These are phyloP conservation scores for Turdus rufiventris DNA, from an alignment of 2,113 vertebrate species.

Conservation along the genomic window DNA sequence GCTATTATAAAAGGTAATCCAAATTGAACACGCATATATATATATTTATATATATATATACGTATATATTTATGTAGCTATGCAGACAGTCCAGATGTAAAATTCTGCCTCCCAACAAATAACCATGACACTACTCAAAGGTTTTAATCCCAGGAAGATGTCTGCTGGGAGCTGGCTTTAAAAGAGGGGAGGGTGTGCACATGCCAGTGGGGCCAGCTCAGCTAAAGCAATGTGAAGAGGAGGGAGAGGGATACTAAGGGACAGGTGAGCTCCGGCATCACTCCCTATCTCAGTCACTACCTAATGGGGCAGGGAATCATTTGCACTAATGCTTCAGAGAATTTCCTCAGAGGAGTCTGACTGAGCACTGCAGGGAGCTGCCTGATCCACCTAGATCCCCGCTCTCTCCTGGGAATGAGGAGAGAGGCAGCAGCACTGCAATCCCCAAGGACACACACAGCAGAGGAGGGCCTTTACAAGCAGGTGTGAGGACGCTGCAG, in stretches of 20 bases:
- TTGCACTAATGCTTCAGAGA: background rate
- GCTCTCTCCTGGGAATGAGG: background rate
- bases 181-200: background rate
- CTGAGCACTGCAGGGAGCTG: background rate
- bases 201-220: background rate
- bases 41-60: no score
- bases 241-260: background rate
- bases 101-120: background rate
- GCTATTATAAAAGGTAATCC: background rate
- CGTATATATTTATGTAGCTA: no score
- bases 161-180: background rate
- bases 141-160: background rate
- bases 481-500: background rate
- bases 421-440: background rate
- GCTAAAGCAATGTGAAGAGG: background rate
- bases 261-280: background rate
- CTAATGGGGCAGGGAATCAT: fast-evolving
- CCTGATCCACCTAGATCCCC: background rate
- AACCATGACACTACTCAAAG: background rate
- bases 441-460: fast-evolving
- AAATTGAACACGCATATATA: background rate
- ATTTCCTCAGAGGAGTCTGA: background rate
- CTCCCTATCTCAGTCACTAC: background rate
- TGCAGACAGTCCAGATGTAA: background rate
- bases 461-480: background rate